Conservation (phyloP, 2,113 vertebrate species). For the Xyliphius kryptos region DNA sequence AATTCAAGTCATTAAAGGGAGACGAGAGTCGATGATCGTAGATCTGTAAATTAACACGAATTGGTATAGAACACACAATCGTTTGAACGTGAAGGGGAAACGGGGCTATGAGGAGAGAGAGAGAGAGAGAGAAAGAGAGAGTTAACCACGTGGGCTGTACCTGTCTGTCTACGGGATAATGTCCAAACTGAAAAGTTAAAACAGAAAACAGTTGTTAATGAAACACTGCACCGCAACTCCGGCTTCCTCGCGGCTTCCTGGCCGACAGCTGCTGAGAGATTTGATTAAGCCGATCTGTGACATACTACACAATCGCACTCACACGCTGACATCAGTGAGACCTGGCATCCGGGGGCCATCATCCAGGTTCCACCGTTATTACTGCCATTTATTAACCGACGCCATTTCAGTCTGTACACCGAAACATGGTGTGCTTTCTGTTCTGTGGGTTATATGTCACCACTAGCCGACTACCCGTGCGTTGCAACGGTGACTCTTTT, state of each 20-base stretch:
- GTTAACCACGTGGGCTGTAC: constrained; percentile 49
- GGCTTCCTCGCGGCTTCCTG: no score
- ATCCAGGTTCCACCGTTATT: no score
- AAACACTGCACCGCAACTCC: constrained; percentile 38
- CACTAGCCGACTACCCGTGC: no score
- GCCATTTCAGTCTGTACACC: no score
- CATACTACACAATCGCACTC: background rate
- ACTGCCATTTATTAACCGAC: no score
- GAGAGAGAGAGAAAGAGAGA: constrained; percentile 14
- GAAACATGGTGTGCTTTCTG: no score
- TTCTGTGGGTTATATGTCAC: no score
- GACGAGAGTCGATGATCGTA: background rate
- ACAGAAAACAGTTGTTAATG: constrained; percentile 59
- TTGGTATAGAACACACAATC: constrained; percentile 69
- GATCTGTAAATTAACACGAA: constrained; percentile 62
- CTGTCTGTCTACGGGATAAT: constrained; percentile 71
- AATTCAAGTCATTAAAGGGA: no score
- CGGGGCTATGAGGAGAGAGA: background rate
- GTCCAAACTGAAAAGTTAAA: constrained; percentile 65
- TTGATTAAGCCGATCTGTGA: background rate
- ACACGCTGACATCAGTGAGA: no score
- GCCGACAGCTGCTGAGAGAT: no score
- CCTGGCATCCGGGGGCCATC: no score
- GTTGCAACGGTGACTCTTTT: no score
- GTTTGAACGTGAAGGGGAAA: constrained; percentile 4